Conservation (phyloP, 2,888 invertebrate genomes). For the Mylabris sibirica region DNA sequence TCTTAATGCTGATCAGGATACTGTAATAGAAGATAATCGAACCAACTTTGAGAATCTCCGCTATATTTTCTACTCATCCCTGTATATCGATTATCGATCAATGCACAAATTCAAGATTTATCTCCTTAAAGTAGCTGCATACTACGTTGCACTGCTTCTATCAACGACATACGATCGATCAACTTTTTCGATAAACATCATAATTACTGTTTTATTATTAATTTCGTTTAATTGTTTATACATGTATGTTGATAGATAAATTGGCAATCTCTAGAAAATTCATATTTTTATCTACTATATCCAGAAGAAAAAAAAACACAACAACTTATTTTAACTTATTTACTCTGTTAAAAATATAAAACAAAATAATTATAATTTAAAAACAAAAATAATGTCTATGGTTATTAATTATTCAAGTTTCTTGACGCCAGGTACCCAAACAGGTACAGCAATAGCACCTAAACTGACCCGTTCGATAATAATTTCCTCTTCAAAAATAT, state of each 20-base stretch:
- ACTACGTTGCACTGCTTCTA: not conserved
- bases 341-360: not conserved
- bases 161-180: not conserved
- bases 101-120: too few relatives aligned
- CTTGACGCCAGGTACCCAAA: slow-evolving; percentile 62
- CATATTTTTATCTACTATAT: not conserved
- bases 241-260: not conserved
- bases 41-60: too few relatives aligned
- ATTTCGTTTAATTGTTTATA: not conserved
- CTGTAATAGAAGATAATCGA: too few relatives aligned
- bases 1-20: too few relatives aligned
- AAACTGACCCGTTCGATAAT: slow-evolving; percentile 72
- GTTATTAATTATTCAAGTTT: slow-evolving; percentile 21
- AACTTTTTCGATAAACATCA: not conserved
- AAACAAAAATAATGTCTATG: too few relatives aligned
- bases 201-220: not conserved
- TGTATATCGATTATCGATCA: too few relatives aligned
- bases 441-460: slow-evolving; percentile 66
- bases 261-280: not conserved
- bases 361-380: not conserved
- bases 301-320: too few relatives aligned
- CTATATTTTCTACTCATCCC: too few relatives aligned
- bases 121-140: too few relatives aligned
- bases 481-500: slow-evolving; percentile 76
- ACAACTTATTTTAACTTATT: slow-evolving; percentile 7